Evolutionary conservation across 2,113 vertebrate species (phyloP), one percentile per base, ranked within the genome.

Genomic region (Anoplopoma fimbria): DNA sequence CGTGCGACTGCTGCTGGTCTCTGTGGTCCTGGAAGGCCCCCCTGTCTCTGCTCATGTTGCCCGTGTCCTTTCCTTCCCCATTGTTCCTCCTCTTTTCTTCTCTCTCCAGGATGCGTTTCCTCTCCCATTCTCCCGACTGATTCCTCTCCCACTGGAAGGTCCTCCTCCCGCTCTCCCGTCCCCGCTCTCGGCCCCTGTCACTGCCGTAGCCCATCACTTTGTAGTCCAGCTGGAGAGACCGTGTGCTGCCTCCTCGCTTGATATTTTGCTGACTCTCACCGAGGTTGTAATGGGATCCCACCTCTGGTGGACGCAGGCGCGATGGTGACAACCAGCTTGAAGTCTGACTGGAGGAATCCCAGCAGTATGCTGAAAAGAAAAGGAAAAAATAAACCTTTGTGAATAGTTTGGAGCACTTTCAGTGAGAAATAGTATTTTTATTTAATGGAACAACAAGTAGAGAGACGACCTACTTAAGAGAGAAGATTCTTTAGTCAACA

Each of bases 311-410:
- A 70, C 95, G 95, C 94, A 86, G 96, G 92, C 78, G 97, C 34
- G 89, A 96, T 82, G 86, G 96, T 78, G 55, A 95, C 94, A 97
- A 94, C 97, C 98, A 99, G 79, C 97, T 97, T 1, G 97, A 95
- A 6, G 96, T 96, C 87, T 97, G 98, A 71, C 97, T 95, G 34
- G 97, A 96, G 27, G 97, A 96, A 88, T 98, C 97, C 97, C 97
- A 98, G 2, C 92, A 95, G 89, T 97, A 98, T 0, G 96, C 98
- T 99, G 93, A 53, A 47, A 47, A 19, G 68, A 88, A 88, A 80
- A n/a, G 57, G 75, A 75, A 21, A 75, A 29, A 17, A 74, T 4
- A 31, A 58, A 14, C 55, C 27, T 58, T 29, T 58, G 27, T 14
- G 64, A 62, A 12, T 13, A 58, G 23, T 58, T 72, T 71, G 36